phyloP scores from a whole-genome alignment of 92 coral and sea anemone species.

The Porites rus region DNA sequence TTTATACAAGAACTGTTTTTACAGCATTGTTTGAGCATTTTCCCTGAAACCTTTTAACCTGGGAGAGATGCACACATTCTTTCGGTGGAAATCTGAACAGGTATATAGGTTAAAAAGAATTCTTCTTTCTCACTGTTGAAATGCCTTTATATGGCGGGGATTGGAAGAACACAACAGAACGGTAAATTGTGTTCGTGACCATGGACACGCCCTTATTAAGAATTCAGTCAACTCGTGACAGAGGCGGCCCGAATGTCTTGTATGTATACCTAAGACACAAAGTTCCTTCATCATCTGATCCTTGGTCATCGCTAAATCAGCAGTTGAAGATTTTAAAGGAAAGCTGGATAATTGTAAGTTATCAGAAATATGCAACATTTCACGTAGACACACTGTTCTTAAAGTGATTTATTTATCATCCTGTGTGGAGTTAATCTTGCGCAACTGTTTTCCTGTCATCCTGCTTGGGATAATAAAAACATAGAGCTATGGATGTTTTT shows the following conservation, averaged over 20 bases:
- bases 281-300: not conserved
- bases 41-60: not conserved
- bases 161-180: not conserved
- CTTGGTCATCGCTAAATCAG: no score
- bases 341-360: not conserved
- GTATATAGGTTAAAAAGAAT: not conserved
- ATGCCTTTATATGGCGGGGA: not conserved
- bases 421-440: not conserved
- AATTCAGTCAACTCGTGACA: constrained; percentile 25
- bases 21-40: no score
- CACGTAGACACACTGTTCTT: not conserved
- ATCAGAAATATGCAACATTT: not conserved
- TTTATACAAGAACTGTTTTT: no score
- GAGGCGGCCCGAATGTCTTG: not conserved
- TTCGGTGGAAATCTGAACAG: not conserved
- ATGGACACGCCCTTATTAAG: constrained; percentile 12
- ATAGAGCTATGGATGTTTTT: not conserved
- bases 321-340: constrained; percentile 22
- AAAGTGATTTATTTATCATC: not conserved
- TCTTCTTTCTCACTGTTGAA: not conserved
- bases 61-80: not conserved
- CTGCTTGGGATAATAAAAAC: not conserved
- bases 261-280: not conserved
- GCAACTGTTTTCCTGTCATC: not conserved
- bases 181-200: not conserved